Conservation (phyloP, 2,113 vertebrate genomes). For the Microtus ochrogaster region DNA sequence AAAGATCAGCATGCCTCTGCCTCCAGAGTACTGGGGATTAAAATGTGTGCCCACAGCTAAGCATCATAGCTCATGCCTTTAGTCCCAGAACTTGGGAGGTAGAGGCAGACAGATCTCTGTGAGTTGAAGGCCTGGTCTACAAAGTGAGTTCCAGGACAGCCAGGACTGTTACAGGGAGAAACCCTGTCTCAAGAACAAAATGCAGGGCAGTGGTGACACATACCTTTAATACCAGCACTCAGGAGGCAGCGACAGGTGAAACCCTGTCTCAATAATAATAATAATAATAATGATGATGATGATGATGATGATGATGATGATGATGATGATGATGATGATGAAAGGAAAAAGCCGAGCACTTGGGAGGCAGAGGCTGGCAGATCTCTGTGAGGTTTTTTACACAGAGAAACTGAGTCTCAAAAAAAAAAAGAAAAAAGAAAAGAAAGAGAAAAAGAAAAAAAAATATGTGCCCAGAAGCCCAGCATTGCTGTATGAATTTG, state of each 20-base stretch:
- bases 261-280: not conserved
- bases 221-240: not conserved
- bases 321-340: too few species aligned
- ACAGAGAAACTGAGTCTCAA: not conserved
- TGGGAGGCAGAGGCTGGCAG: too few species aligned
- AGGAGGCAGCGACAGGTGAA: not conserved
- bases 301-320: too few species aligned
- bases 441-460: not conserved
- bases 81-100: not conserved
- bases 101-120: not conserved
- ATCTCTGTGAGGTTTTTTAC: not conserved
- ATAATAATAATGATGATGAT: too few species aligned
- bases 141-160: not conserved
- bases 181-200: not conserved
- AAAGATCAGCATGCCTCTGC: not conserved
- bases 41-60: not conserved
- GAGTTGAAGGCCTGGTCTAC: not conserved
- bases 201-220: too few species aligned
- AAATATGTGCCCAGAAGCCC: not conserved
- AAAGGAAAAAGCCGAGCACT: too few species aligned
- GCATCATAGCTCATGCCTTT: not conserved
- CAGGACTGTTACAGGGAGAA: not conserved
- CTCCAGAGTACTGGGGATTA: not conserved
- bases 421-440: not conserved
- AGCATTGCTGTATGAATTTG: not conserved